Base-by-base conservation (phyloP, 2,888 invertebrate species). In the Trachelus stipa region DNA sequence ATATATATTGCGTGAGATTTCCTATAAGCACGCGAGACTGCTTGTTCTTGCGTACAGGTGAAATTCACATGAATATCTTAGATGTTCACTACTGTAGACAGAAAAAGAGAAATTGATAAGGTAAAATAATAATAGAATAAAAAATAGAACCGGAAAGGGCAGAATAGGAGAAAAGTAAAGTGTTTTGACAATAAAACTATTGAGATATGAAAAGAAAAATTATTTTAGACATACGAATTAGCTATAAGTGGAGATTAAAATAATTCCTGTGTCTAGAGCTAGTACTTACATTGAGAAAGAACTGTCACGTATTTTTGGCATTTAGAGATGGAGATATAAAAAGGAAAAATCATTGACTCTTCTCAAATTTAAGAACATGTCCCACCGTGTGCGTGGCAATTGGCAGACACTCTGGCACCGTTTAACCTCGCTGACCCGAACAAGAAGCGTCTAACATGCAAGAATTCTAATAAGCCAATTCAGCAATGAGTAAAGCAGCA, bases 191-290 rank as follows among this genome's bases (percentile, higher is more conserved):
- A 2, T 23, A 56, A 9, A 23, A 23, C 6, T 23, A 56, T 23
- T 9, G 56, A 56, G 2, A 23, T 56, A 23, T 9, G 6, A 56
- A 56, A 56, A 56, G 9, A 56, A 23, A 56, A 40, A 40, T 15
- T 40, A 1, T 23, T 56, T 1, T 23, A 56, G 6, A 56, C 56
- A 9, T 23, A 56, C 2, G 40, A 6, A 40, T 56, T 56, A 23
- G 56, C 1, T 23, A 0, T 40, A 40, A 4, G 40, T 23, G 23
- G 23, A 23, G 40, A 40, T 40, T 15, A 40, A 40, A 40, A 78
- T 82, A 77, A 79, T 76, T 85, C 77, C 80, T 77, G 79, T 80
- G 15, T 12, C 11, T 35, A 4, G 11, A 40, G n/a, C 68, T 40
- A 35, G n/a, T 73, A 68, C 34, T 73, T 34, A 31, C 79, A 75